These are phyloP conservation scores for Acanthoscelides obtectus DNA, from an alignment of 2,888 invertebrate genomes.

Conservation along the genomic window DNA sequence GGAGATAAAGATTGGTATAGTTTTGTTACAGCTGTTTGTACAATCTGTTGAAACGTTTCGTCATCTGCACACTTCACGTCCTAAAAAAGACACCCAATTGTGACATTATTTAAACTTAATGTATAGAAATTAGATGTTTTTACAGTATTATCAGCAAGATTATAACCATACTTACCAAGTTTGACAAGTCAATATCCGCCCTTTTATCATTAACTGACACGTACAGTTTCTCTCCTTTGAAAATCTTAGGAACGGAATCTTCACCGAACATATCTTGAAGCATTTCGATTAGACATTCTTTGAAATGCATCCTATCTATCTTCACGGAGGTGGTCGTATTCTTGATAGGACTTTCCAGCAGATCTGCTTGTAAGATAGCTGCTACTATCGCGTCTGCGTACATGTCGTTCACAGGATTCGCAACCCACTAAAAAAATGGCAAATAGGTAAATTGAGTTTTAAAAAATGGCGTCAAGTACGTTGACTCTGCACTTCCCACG, in stretches of 20 bases:
- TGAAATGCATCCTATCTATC: slow-evolving; percentile 87
- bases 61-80: slow-evolving; percentile 79
- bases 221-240: slow-evolving; percentile 82
- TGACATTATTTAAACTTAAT: neutral
- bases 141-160: neutral
- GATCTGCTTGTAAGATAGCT: slow-evolving; percentile 79
- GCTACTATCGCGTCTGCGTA: slow-evolving; percentile 94
- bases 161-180: slow-evolving; percentile 59
- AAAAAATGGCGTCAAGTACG: too few relatives aligned
- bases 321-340: slow-evolving; percentile 61
- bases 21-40: slow-evolving; percentile 80
- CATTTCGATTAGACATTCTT: slow-evolving; percentile 86
- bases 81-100: slow-evolving; percentile 47
- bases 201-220: slow-evolving; percentile 81
- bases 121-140: slow-evolving; percentile 1
- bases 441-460: too few relatives aligned
- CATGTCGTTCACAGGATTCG: slow-evolving; percentile 95
- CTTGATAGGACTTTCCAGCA: slow-evolving; percentile 60
- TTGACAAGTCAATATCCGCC: slow-evolving; percentile 80
- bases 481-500: neutral
- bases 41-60: slow-evolving; percentile 74
- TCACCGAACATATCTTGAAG: slow-evolving; percentile 94
- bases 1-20: slow-evolving; percentile 78
- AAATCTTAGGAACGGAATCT: slow-evolving; percentile 87
- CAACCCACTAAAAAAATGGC: slow-evolving; percentile 67